phyloP scores from a whole-genome alignment of 2,797 vertebrate species.

The Onychomys arenicola region DNA sequence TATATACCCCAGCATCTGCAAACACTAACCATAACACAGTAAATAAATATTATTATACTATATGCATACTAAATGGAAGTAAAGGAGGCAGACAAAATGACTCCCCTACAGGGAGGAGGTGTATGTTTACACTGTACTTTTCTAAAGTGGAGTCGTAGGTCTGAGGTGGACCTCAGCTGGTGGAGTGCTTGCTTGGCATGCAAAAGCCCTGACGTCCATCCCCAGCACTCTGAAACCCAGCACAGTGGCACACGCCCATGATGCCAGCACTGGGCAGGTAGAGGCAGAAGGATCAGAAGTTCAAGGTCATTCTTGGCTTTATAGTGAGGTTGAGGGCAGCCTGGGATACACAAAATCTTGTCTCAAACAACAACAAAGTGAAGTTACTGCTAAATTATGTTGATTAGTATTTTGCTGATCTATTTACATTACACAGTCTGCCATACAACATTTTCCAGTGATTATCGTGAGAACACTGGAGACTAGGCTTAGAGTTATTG shows the following conservation, averaged over 20 bases:
- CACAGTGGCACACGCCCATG: not conserved
- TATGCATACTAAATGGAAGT: not conserved
- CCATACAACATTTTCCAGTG: not conserved
- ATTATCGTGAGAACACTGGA: not conserved
- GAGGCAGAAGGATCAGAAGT: not conserved
- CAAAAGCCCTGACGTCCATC: not conserved
- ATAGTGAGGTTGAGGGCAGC: not conserved
- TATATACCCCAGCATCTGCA: not conserved
- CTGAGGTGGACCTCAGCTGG: not conserved
- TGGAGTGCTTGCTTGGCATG: not conserved
- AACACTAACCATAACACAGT: not conserved
- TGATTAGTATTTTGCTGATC: slow-evolving; percentile 22
- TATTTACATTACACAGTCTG: slow-evolving; percentile 12
- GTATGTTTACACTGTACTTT: not conserved
- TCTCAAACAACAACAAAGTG: not conserved
- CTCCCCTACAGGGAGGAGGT: not conserved
- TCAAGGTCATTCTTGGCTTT: not conserved
- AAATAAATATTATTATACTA: not conserved
- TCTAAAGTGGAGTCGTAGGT: not conserved
- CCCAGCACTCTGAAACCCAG: not conserved
- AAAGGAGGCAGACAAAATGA: not conserved
- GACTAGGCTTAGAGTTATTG: not conserved
- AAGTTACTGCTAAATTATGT: not conserved
- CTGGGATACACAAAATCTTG: not conserved
- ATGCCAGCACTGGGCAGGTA: no score